Evolutionary conservation across 1,140 invertebrate genomes (phyloP).

Genomic region (Plutomurus gul): DNA sequence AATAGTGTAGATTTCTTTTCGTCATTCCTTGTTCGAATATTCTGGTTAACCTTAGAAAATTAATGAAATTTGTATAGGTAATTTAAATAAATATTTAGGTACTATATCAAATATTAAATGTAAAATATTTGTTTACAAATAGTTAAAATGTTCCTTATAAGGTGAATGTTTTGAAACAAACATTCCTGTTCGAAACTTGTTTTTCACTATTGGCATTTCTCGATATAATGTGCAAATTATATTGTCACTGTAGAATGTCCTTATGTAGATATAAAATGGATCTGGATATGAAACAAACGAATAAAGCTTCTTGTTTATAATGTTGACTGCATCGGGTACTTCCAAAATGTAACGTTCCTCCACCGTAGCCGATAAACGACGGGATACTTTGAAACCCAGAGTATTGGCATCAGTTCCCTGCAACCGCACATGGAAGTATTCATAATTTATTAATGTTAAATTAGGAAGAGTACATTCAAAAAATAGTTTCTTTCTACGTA

Average conservation of each 20-base stretch:
- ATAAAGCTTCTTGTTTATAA: neutral
- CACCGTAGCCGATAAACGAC: no score
- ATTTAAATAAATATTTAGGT: neutral
- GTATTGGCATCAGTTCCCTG: no score
- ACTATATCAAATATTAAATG: no score
- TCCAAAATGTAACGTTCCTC: neutral
- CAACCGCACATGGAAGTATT: no score
- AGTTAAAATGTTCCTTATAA: slow-evolving; percentile 9
- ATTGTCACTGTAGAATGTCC: neutral
- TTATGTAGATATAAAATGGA: neutral
- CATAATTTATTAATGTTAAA: no score
- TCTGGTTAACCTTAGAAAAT: neutral
- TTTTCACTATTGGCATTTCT: neutral
- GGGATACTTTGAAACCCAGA: neutral
- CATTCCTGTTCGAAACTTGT: neutral
- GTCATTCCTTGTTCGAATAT: neutral
- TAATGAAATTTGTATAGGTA: no score
- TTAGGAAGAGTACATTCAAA: no score
- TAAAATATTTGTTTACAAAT: neutral
- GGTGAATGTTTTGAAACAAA: neutral
- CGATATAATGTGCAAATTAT: neutral
- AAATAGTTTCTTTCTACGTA: no score
- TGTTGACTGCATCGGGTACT: neutral
- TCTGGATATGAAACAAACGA: neutral
- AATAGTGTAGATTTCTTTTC: neutral